phyloP scores from a whole-genome alignment of 2,888 invertebrate genomes.

The Oscheius sp. region DNA sequence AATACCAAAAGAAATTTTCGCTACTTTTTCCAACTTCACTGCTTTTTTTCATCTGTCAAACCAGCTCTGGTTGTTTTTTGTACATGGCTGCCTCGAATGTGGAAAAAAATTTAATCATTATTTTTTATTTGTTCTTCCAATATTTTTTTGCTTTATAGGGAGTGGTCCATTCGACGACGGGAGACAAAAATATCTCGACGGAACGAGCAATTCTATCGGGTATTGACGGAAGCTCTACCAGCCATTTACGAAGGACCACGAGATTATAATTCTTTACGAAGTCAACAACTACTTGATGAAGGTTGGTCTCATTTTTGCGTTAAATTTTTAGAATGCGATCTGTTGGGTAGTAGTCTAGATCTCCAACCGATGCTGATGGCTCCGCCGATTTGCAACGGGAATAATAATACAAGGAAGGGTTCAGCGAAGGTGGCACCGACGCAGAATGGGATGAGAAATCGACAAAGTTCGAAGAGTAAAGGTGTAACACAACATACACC shows the following conservation, averaged over 20 bases:
- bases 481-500: conserved; percentile 1
- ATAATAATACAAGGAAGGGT: conserved; percentile 3
- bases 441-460: conserved; percentile 1
- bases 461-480: conserved; percentile 15
- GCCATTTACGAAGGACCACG: conserved; percentile 61
- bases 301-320: background rate
- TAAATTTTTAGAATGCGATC: conserved; percentile 5
- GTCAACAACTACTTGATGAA: conserved; percentile 1
- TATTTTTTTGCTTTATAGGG: conserved; percentile 44
- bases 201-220: conserved; percentile 57
- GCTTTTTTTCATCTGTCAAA: background rate
- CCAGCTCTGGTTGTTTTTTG: background rate
- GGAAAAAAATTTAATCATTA: too few species aligned
- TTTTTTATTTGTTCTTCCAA: background rate
- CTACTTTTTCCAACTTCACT: too few species aligned
- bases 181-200: conserved; percentile 90
- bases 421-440: background rate
- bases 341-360: conserved; percentile 12
- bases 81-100: background rate
- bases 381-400: conserved; percentile 5
- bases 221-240: conserved; percentile 64
- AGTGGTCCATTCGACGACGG: conserved; percentile 71
- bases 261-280: conserved; percentile 38
- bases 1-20: too few species aligned
- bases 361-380: conserved; percentile 26